A percentile compares a stretch with the other conserved stretches of the same genome.
Evolutionary conservation across 2,888 invertebrate genomes (phyloP).

Genomic region (Maniola hyperantus): DNA sequence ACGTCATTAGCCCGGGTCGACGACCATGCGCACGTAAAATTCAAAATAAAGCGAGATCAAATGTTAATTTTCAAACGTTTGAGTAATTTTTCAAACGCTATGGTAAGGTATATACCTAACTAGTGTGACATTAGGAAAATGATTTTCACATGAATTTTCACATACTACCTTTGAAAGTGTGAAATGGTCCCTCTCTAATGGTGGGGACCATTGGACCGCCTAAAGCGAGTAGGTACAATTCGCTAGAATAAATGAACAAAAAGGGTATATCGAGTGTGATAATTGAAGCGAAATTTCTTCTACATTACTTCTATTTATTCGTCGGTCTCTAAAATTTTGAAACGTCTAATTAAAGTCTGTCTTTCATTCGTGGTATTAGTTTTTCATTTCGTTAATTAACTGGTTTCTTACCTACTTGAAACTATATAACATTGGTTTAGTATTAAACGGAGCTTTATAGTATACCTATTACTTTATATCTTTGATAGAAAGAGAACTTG

Average conservation of each 20-base stretch:
- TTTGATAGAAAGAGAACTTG: background rate
- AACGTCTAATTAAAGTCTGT: slow-evolving; percentile 65
- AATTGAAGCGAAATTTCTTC: slow-evolving; percentile 71
- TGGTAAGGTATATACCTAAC: too few species aligned
- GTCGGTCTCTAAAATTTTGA: slow-evolving; percentile 57
- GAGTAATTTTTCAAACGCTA: too few species aligned
- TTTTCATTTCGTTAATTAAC: slow-evolving; percentile 52
- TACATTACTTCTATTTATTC: slow-evolving; percentile 59
- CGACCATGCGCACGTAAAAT: too few species aligned
- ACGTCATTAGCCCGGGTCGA: too few species aligned
- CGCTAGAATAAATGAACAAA: background rate
- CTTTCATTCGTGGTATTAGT: slow-evolving; percentile 55
- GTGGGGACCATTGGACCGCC: background rate
- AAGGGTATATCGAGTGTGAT: slow-evolving; percentile 22
- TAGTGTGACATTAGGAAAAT: too few species aligned
- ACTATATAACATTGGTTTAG: background rate
- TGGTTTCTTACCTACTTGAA: slow-evolving; percentile 15
- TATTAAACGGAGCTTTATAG: background rate
- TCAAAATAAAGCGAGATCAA: too few species aligned
- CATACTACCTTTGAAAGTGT: too few species aligned
- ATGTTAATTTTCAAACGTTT: too few species aligned
- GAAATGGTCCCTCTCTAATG: too few species aligned
- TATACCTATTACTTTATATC: background rate
- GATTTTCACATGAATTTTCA: too few species aligned
- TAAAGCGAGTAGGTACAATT: background rate